Percentiles rank a stretch among this genome's conserved stretches.
Evolutionary conservation across 2,113 vertebrate species (phyloP).

Genomic region (Melanostigma gelatinosum): DNA sequence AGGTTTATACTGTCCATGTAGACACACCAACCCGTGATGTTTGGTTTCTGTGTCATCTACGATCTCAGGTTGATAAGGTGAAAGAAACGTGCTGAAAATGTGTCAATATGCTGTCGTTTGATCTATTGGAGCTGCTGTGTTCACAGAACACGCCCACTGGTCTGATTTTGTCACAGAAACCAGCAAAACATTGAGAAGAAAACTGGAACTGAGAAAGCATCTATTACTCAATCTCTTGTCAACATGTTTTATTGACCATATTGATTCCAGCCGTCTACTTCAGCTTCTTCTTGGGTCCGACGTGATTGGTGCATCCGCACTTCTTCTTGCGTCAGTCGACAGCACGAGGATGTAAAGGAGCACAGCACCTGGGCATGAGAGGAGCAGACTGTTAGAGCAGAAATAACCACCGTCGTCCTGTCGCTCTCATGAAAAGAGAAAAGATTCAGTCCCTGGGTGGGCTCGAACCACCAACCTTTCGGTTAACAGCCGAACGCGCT

Average conservation of each 20-base stretch:
- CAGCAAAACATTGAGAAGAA: neutral
- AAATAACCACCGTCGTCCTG: neutral
- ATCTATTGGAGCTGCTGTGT: neutral
- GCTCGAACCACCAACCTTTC: constrained; percentile 79
- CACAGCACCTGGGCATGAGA: constrained; percentile 85
- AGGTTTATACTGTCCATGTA: neutral
- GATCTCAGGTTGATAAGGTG: neutral
- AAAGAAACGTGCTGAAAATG: too few species aligned
- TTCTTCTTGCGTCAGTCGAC: constrained; percentile 99
- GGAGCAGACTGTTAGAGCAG: neutral
- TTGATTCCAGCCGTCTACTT: constrained; percentile 82
- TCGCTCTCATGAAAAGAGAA: neutral
- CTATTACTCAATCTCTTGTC: neutral
- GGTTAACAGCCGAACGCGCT: constrained; percentile 78
- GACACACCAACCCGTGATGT: neutral
- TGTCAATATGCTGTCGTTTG: neutral
- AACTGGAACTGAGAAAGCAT: neutral
- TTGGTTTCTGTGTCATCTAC: neutral
- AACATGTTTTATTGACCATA: constrained; percentile 16
- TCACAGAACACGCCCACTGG: neutral
- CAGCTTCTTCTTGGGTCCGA: constrained; percentile 98
- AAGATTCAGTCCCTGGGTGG: constrained; percentile 70
- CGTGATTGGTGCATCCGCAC: constrained; percentile 96
- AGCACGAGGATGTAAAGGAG: constrained; percentile 92
- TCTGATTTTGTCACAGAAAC: neutral